Conservation (phyloP, 2,888 invertebrate species). For the Leucania comma region DNA sequence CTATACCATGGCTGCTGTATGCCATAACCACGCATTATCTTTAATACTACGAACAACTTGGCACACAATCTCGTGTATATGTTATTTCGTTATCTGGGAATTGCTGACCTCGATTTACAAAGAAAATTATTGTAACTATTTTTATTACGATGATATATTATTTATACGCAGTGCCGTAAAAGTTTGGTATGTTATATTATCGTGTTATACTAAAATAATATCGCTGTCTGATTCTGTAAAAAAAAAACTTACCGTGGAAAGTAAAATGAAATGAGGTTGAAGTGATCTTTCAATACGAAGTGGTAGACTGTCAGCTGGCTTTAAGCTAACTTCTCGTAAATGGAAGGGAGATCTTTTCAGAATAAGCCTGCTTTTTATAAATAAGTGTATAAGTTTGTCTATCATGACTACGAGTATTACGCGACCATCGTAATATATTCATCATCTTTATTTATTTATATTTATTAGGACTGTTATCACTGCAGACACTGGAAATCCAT, state of each 20-base stretch:
- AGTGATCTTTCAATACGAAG: too few species aligned
- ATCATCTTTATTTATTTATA: too few species aligned
- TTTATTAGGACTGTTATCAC: too few species aligned
- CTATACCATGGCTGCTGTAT: constrained; percentile 52
- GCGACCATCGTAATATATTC: too few species aligned
- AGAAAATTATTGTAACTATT: constrained; percentile 42
- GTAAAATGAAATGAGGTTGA: too few species aligned
- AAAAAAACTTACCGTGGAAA: not conserved
- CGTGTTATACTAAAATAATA: not conserved
- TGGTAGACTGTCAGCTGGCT: too few species aligned
- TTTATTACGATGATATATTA: constrained; percentile 40
- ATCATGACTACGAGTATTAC: too few species aligned
- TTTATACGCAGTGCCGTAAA: constrained; percentile 49
- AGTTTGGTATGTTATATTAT: not conserved
- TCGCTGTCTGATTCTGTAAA: not conserved
- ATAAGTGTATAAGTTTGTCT: too few species aligned
- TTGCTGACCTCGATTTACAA: constrained; percentile 49
- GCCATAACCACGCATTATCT: constrained; percentile 59
- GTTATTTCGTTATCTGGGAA: constrained; percentile 40
- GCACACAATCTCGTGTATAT: constrained; percentile 53
- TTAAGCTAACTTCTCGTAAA: too few species aligned
- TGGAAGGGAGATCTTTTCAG: too few species aligned
- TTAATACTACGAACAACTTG: constrained; percentile 58
- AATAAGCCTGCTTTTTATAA: too few species aligned
- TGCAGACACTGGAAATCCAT: too few species aligned